These are phyloP conservation scores for Ennomos fuscantarius DNA, from an alignment of 2,888 invertebrate genomes.

Conservation along the genomic window DNA sequence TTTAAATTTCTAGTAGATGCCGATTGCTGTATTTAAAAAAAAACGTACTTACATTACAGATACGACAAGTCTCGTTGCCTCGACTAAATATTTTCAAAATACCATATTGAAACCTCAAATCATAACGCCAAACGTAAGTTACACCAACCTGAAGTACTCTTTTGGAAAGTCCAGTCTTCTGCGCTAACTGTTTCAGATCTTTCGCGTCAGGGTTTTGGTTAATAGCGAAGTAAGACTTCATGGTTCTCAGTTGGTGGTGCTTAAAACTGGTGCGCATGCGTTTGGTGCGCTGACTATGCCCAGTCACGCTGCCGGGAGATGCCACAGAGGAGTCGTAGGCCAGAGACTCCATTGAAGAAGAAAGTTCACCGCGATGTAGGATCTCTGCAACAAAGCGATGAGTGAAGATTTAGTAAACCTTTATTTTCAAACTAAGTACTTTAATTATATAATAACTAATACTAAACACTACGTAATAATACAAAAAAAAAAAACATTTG, in stretches of 20 bases:
- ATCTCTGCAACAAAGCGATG: slow-evolving; percentile 85
- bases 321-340: slow-evolving; percentile 90
- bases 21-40: not conserved
- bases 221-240: slow-evolving; percentile 99
- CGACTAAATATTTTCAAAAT: too few species aligned
- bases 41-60: too few species aligned
- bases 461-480: too few species aligned
- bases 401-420: not conserved
- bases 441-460: too few species aligned
- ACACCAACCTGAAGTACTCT: slow-evolving; percentile 95
- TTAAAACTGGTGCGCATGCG: slow-evolving; percentile 99
- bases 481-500: too few species aligned
- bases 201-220: slow-evolving; percentile 99
- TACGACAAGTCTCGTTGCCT: too few species aligned
- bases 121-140: not conserved
- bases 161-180: slow-evolving; percentile 99
- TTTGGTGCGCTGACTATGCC: slow-evolving; percentile 91
- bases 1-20: too few species aligned
- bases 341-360: slow-evolving; percentile 91
- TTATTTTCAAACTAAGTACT: too few species aligned
- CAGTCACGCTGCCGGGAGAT: slow-evolving; percentile 87
- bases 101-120: not conserved
- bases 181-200: slow-evolving; percentile 98
- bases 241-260: slow-evolving; percentile 98
- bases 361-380: slow-evolving; percentile 89